A percentile compares a stretch with the other conserved stretches of the same genome.
Conservation (phyloP, 1,140 invertebrate genomes). For the Drosophila trapezifrons region DNA sequence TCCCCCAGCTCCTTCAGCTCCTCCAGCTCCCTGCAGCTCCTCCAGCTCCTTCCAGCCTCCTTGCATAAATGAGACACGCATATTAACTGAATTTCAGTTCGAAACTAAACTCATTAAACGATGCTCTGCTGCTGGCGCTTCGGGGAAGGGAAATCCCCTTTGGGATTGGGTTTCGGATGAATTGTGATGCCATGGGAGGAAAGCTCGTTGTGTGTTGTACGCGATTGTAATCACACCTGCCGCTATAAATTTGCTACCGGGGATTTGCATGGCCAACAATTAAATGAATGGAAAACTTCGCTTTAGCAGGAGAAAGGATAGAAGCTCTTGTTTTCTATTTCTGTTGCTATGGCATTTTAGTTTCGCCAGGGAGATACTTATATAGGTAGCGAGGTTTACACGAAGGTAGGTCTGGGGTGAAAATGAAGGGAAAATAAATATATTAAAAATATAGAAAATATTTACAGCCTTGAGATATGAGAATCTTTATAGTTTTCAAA, state of each 20-base stretch:
- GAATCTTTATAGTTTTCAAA: background rate
- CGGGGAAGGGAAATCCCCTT: conserved; percentile 3
- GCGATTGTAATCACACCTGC: conserved; percentile 72
- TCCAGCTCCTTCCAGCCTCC: conserved; percentile 24
- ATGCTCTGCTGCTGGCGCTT: conserved; percentile 24
- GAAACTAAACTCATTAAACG: conserved; percentile 78
- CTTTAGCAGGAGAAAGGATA: background rate
- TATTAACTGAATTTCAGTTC: conserved; percentile 78
- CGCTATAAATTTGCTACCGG: conserved; percentile 62
- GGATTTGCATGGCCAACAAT: conserved; percentile 70
- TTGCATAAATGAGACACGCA: conserved; percentile 59
- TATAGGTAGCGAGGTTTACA: background rate
- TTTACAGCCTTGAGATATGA: background rate
- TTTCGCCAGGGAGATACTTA: background rate
- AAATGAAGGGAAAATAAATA: background rate
- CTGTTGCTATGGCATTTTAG: conserved; percentile 18
- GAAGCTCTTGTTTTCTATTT: conserved; percentile 39
- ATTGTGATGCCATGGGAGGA: background rate
- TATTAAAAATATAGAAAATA: background rate
- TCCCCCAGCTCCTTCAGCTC: conserved; percentile 10
- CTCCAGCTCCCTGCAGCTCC: conserved; percentile 6
- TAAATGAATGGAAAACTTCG: conserved; percentile 70
- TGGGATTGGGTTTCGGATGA: conserved; percentile 15
- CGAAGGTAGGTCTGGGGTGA: background rate
- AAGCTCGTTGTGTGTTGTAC: conserved; percentile 37